Percentiles rank a stretch among this genome's conserved stretches.
Evolutionary conservation across 2,797 vertebrate genomes (phyloP).

Genomic region (Neosilurus hyrtlii): DNA sequence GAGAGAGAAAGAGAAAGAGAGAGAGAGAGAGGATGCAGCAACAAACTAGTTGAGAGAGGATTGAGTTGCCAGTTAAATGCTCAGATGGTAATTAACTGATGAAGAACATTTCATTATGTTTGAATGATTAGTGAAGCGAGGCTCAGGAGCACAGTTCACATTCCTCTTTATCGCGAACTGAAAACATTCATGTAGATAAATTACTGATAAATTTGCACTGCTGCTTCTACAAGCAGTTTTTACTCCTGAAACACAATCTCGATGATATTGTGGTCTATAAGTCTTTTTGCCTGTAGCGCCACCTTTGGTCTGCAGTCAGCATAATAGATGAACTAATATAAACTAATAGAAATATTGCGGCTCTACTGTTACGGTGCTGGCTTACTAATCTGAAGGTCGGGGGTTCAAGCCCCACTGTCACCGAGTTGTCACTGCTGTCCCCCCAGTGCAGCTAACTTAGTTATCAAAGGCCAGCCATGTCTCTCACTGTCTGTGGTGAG

Average conservation of each 20-base stretch:
- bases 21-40: background rate
- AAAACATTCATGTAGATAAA: background rate
- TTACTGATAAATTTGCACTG: background rate
- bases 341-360: too few species aligned
- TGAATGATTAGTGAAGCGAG: background rate
- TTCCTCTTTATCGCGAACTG: conserved; percentile 7
- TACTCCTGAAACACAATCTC: background rate
- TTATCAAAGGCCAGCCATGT: too few species aligned
- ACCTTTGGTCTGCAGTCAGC: background rate
- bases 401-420: too few species aligned
- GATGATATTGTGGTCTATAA: background rate
- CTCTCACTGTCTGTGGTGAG: too few species aligned
- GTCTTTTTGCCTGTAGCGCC: background rate
- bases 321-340: too few species aligned
- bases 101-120: conserved; percentile 16
- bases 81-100: conserved; percentile 14
- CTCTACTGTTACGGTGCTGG: too few species aligned
- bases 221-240: background rate
- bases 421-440: too few species aligned
- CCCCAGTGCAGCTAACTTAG: too few species aligned
- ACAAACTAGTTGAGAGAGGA: background rate
- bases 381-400: too few species aligned
- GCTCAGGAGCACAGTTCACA: conserved; percentile 5
- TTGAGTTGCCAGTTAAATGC: background rate
- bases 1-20: background rate